Base-by-base conservation (phyloP, 2,888 invertebrate species). In the Galerucella pusilla region DNA sequence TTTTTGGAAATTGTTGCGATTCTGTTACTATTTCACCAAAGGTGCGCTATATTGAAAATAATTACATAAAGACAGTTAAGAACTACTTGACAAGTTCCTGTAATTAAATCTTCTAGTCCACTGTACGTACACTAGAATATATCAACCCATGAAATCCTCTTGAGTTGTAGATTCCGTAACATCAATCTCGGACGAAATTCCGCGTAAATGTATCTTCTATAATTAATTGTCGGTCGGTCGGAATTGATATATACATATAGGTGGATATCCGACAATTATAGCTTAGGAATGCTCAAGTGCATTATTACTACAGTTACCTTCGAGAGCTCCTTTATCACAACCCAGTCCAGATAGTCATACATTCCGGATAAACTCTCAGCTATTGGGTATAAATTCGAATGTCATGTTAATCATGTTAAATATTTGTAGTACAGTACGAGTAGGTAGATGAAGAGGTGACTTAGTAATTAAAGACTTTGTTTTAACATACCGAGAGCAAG, bases 111-210 rank as follows among this genome's bases (percentile, higher is more conserved):
- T 60, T 60, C 60, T 72, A 72, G 66, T 72, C 72, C 60, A 42
- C 42, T 49, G 5, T 63, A 63, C 9, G 10, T 63, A 63, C 16
- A 57, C 16, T 12, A 9, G 42, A 42, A 35, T 42, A 35, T 63
- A 63, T 63, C 63, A 42, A 16, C 35, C 16, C 42, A 63, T 63
- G 63, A 42, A 46, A 65, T 65, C 64, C 46, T 46, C 20, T 42
- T 20, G 46, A 65, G 46, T 20, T 65, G 67, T 35, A 66, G 66
- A 66, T 72, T 52, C 72, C 72, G 72, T 72, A 67, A 72, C 72
- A 72, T 72, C 72, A 72, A 72, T 72, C 72, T 72, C 66, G 64
- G 64, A 65, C 67, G 66, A 72, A 66, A 72, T 72, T 72, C 66
- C 72, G 64, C 64, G 54, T 64, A 45, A 72, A 72, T 63, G 57